phyloP scores from a whole-genome alignment of 2,888 invertebrate genomes.

The Imbricaverruca yamaguchii region DNA sequence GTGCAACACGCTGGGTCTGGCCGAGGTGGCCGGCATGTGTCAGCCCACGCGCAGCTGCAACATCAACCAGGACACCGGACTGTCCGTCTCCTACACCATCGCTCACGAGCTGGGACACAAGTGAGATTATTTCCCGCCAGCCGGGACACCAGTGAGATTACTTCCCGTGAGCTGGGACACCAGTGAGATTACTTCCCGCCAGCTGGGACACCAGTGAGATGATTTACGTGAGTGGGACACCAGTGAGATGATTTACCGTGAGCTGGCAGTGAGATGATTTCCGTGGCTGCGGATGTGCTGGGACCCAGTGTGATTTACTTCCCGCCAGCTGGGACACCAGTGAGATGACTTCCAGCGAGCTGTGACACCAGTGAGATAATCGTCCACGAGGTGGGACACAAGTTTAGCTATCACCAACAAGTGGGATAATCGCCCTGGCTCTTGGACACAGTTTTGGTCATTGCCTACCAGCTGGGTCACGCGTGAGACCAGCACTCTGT shows the following conservation, averaged over 20 bases:
- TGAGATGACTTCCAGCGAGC: constrained; percentile 34
- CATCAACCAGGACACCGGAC: constrained; percentile 84
- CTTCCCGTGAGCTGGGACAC: constrained; percentile 34
- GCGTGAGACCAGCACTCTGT: too few relatives aligned
- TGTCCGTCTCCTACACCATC: constrained; percentile 78
- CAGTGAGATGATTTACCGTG: constrained; percentile 58
- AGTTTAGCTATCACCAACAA: too few relatives aligned
- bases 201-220: not conserved
- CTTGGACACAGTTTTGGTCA: too few relatives aligned
- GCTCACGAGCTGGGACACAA: constrained; percentile 88
- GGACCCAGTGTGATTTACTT: not conserved
- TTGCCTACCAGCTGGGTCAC: too few relatives aligned
- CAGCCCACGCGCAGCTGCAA: constrained; percentile 75
- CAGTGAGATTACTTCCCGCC: constrained; percentile 34
- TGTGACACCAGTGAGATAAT: too few relatives aligned
- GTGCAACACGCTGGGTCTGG: constrained; percentile 66
- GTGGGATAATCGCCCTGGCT: too few relatives aligned
- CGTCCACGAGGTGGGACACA: too few relatives aligned
- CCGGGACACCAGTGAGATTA: not conserved
- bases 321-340: constrained; percentile 34
- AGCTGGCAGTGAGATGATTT: too few relatives aligned
- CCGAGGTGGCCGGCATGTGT: constrained; percentile 84
- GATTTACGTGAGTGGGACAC: too few relatives aligned
- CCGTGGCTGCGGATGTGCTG: too few relatives aligned
- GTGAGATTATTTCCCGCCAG: constrained; percentile 50